These are phyloP conservation scores for Morbakka virulenta DNA, from an alignment of 30 jellyfish, hydroid and myxozoan genomes.

Conservation along the genomic window DNA sequence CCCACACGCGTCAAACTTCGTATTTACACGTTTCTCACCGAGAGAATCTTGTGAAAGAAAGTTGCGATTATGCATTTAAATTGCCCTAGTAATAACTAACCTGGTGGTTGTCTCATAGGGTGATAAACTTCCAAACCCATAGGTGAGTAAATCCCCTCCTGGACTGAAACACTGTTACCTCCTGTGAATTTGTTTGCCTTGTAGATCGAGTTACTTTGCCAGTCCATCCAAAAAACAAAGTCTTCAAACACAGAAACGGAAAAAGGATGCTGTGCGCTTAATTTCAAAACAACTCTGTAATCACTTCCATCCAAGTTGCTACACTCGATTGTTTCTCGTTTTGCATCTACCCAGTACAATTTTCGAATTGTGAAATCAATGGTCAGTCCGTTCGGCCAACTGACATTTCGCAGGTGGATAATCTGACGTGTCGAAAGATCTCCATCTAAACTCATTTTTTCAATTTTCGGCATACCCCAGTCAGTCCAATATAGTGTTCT, in stretches of 20 bases:
- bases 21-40: too few relatives aligned
- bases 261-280: constrained; percentile 68
- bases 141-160: constrained; percentile 2
- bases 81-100: too few relatives aligned
- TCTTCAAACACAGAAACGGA: constrained; percentile 76
- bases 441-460: constrained; percentile 83
- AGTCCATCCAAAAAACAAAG: constrained; percentile 70
- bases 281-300: constrained; percentile 14
- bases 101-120: constrained; percentile 75
- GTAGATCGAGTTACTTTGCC: constrained; percentile 57
- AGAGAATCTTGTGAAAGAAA: too few relatives aligned
- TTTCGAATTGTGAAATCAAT: constrained; percentile 62
- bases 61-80: too few relatives aligned
- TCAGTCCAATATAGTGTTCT: constrained; percentile 78
- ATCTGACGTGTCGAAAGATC: constrained; percentile 46
- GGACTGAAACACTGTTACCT: background rate
- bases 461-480: constrained; percentile 83
- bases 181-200: constrained; percentile 77
- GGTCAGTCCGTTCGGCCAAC: constrained; percentile 86
- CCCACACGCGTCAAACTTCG: too few relatives aligned
- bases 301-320: constrained; percentile 66
- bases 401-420: constrained; percentile 42
- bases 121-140: constrained; percentile 77
- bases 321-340: constrained; percentile 50
- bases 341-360: constrained; percentile 82